Percentiles rank a stretch among this genome's conserved stretches.
Conservation (phyloP, 2,888 invertebrate genomes). For the Girardia tigrina region DNA sequence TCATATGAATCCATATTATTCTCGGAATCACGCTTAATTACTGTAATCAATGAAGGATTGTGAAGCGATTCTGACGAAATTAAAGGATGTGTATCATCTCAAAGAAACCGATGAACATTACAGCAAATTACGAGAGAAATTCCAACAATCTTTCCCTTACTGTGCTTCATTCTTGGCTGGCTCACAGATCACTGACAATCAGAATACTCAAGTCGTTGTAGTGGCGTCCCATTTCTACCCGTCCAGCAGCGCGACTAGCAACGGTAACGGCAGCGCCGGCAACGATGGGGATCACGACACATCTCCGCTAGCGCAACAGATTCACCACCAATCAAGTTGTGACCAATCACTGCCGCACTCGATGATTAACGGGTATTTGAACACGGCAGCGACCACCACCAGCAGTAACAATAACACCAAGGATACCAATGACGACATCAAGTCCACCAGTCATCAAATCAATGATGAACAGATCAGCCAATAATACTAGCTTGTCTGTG, state of each 20-base stretch:
- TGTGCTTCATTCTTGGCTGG: background rate
- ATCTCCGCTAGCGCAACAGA: too few species aligned
- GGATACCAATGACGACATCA: background rate
- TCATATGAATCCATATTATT: background rate
- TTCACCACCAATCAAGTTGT: too few species aligned
- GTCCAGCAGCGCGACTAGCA: background rate
- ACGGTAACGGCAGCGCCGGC: background rate
- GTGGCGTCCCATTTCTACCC: background rate
- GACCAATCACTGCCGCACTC: too few species aligned
- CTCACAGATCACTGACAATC: background rate
- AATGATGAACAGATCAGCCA: background rate
- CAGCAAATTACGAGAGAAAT: background rate
- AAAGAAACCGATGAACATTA: background rate
- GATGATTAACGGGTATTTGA: too few species aligned
- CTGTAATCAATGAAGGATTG: background rate
- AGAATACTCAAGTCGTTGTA: slow-evolving; percentile 3
- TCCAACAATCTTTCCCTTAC: background rate
- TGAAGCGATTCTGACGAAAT: background rate
- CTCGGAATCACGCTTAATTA: background rate
- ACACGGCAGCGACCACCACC: background rate
- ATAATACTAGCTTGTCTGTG: background rate
- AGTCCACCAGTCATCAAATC: background rate
- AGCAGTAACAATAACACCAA: background rate
- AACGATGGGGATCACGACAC: too few species aligned
- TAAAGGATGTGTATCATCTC: slow-evolving; percentile 8